phyloP scores from a whole-genome alignment of 2,888 invertebrate genomes.

The Lasius platythorax region DNA sequence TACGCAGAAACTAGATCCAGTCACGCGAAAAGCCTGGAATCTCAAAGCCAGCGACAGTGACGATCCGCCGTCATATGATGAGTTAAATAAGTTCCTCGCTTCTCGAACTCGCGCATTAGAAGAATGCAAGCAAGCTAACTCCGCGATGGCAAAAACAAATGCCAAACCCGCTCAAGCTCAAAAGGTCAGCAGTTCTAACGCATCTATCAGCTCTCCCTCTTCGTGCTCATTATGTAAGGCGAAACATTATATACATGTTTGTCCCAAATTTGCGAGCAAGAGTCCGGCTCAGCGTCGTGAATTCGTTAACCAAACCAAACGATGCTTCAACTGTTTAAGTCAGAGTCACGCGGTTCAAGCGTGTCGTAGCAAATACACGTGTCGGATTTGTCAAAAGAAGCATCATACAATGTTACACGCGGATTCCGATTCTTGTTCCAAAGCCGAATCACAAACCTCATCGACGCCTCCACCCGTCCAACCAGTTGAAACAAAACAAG shows the following conservation, averaged over 20 bases:
- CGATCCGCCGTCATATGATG: background rate
- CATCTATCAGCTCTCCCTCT: no score
- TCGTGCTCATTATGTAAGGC: background rate
- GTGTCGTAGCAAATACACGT: background rate
- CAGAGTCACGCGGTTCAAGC: background rate
- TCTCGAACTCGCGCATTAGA: background rate
- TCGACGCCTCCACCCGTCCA: no score
- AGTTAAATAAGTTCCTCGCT: background rate
- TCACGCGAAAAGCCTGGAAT: background rate
- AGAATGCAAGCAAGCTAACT: background rate
- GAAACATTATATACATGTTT: background rate
- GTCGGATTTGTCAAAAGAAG: background rate
- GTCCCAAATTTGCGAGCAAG: background rate
- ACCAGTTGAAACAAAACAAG: no score
- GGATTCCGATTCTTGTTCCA: background rate
- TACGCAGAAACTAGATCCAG: background rate
- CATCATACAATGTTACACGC: background rate
- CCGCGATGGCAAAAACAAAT: background rate
- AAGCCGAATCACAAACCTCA: no score
- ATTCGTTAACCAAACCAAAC: background rate
- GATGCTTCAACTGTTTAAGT: background rate
- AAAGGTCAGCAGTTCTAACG: background rate
- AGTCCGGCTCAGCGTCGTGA: background rate
- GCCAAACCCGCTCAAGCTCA: background rate
- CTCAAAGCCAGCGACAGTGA: background rate